Base-by-base conservation (phyloP, 2,888 invertebrate species). In the Lithophane socia region DNA sequence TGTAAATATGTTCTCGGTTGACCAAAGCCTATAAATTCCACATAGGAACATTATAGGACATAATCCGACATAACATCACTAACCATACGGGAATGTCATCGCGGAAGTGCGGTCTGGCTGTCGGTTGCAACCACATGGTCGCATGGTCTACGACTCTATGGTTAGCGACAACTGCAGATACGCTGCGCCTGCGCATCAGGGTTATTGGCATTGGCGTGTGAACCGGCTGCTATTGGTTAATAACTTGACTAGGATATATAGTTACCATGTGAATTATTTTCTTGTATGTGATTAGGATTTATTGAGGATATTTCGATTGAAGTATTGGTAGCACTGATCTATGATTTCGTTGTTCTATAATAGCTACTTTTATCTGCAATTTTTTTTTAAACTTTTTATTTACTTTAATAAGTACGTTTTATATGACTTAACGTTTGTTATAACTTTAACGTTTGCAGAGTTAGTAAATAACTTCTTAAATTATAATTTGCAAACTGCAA, bases 131-230 rank as follows among this genome's bases (percentile, higher is more conserved):
- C 83, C 87, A 73, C 87, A 85, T 54, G 66, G 60, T 47, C 66
- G 18, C 60, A 76, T 83, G 79, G 73, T 72, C 64, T 79, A 71
- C 29, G 52, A 71, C 29, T 56, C 69, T 84, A 73, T 82, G 73
- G 61, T 78, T 67, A 12, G 85, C 71, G 80, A 86, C 69, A 66
- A 79, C 73, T 78, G 71, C 71, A 74, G 83, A 76, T 72, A 82
- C 52, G 64, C 58, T 79, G 84, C 75, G 86, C 78, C 37, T 21
- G 76, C 72, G 71, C 79, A 80, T 82, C 78, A 84, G 74, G 87
- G 87, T 82, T 84, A 88, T 79, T 88, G 84, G 73, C 87, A 85
- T 63, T 65, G 52, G 67, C 79, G 79, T 84, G 84, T 80, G 84
- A 84, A 86, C 76, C 68, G 24, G 13, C 52, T 21, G 52, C 29